Conservation (phyloP, 1,140 invertebrate species). For the Batillaria attramentaria region DNA sequence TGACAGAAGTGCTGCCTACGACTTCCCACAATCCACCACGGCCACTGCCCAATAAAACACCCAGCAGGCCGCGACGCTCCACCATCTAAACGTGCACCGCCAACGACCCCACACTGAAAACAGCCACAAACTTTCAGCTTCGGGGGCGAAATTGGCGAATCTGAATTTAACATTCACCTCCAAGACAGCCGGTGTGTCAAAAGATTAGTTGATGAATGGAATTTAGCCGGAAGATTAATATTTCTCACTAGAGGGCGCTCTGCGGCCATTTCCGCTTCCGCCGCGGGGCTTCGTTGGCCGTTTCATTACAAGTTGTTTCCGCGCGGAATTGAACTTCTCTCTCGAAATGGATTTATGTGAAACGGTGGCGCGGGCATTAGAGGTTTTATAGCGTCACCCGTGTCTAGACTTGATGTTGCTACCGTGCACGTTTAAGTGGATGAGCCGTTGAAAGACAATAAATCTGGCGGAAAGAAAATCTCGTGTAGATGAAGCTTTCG, state of each 20-base stretch:
- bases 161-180: conserved; percentile 23
- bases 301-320: conserved; percentile 23
- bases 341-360: conserved; percentile 24
- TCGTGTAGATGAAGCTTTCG: too few relatives aligned
- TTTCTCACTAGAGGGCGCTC: conserved; percentile 43
- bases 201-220: conserved; percentile 47
- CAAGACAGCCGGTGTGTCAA: conserved; percentile 44
- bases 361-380: conserved; percentile 7
- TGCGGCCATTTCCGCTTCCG: conserved; percentile 43
- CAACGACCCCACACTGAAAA: too few relatives aligned
- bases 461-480: too few relatives aligned
- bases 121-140: too few relatives aligned
- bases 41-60: too few relatives aligned
- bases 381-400: conserved; percentile 27
- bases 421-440: too few relatives aligned
- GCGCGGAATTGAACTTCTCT: neutral
- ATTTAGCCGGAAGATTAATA: conserved; percentile 43
- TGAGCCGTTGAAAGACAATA: conserved; percentile 1
- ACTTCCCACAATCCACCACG: too few relatives aligned
- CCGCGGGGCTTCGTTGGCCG: conserved; percentile 27
- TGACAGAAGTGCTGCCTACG: too few relatives aligned
- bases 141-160: neutral
- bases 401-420: neutral
- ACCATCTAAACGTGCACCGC: too few relatives aligned
- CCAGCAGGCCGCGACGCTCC: too few relatives aligned